These are phyloP conservation scores for Furcifer pardalis DNA, from an alignment of 2,797 vertebrate species.

Conservation along the genomic window DNA sequence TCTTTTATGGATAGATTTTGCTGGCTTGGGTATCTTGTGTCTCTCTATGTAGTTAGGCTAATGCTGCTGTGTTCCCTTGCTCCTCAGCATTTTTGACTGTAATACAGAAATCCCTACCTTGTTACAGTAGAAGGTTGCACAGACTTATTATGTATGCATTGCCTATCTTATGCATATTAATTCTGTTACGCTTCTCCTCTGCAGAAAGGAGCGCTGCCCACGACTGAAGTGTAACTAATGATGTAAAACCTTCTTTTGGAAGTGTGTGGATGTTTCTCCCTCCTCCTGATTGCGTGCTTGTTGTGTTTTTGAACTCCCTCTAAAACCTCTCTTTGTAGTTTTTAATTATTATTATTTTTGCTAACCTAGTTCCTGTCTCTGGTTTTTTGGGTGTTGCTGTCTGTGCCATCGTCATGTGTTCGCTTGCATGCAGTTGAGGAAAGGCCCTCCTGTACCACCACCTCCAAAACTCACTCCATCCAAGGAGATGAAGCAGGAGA, in stretches of 20 bases:
- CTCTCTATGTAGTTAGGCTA: conserved; percentile 41
- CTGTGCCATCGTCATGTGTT: conserved; percentile 63
- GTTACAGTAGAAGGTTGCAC: conserved; percentile 70
- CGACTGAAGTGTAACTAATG: conserved; percentile 74
- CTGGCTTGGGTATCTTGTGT: background rate
- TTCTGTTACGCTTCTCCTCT: conserved; percentile 73
- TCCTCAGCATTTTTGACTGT: background rate
- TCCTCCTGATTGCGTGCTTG: conserved; percentile 24
- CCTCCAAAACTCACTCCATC: conserved; percentile 97
- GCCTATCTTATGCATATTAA: conserved; percentile 72
- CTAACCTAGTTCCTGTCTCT: conserved; percentile 76
- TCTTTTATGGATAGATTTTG: background rate
- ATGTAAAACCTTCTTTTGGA: conserved; percentile 71
- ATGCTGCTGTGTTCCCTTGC: conserved; percentile 23
- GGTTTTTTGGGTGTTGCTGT: conserved; percentile 72
- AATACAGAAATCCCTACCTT: conserved; percentile 47
- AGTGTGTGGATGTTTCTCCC: conserved; percentile 46
- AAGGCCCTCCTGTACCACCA: conserved; percentile 91
- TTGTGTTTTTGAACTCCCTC: conserved; percentile 43
- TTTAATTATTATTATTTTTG: conserved; percentile 34
- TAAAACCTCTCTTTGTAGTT: conserved; percentile 38
- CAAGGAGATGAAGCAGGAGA: conserved; percentile 96
- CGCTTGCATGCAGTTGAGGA: conserved; percentile 86
- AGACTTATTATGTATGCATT: conserved; percentile 72
- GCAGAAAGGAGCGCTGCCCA: conserved; percentile 63